Evolutionary conservation across 2,888 invertebrate species (phyloP), one percentile per base, ranked within the genome.

Genomic region (Tuta absoluta): DNA sequence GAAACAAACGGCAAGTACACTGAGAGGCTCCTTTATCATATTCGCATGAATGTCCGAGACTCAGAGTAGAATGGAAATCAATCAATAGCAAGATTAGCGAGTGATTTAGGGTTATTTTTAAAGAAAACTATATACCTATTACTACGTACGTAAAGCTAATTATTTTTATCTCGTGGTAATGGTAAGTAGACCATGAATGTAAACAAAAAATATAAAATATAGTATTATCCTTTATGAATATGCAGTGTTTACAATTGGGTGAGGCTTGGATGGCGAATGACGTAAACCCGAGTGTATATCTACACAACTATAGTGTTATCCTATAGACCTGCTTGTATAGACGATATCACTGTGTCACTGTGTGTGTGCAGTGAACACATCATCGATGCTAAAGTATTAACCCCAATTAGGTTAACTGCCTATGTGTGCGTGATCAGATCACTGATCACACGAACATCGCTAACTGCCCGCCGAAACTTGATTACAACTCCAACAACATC

Each of bases 391-490:
- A 67, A 72, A 17, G 68, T 72, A 72, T 76, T 79, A 81, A 79
- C 81, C 79, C 76, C 80, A 80, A 78, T 81, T 73, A 75, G 64
- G 60, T 57, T 49, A 38, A 24, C 64, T n/a, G n/a, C n/a, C n/a
- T 24, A 58, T 73, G 74, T 74, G 74, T 72, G 74, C 53, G 72
- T 68, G 65, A 63, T 19, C n/a, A 41, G 45, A 45, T 58, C 49
- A 49, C 37, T 38, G 37, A 58, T 49, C 62, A 62, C 61, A 45
- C 61, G n/a, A 61, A 48, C 45, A 61, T 48, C 19, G 41, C 12
- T 38, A 59, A 59, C 37, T 59, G 17, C 38, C 38, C 62, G 63
- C 60, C 60, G 57, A 75, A 74, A 71, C 72, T 67, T 66, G 65
- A 69, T 70, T 69, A 69, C 41, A 72, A 73, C 72, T 71, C 71